These are phyloP conservation scores for Bimastos eiseni DNA, from an alignment of 2,888 invertebrate species.

Conservation along the genomic window DNA sequence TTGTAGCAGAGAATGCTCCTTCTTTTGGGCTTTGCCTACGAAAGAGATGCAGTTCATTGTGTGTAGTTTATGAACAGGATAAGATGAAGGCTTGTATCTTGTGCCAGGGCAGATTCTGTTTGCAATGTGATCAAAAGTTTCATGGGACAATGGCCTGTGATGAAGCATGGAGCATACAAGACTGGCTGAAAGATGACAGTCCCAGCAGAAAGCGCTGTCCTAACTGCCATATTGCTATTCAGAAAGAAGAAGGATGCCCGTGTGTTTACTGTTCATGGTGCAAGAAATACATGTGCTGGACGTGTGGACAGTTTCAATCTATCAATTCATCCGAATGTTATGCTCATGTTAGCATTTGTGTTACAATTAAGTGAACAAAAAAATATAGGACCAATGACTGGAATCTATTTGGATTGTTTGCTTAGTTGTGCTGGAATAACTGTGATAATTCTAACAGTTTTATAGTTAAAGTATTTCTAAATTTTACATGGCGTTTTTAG, in stretches of 20 bases:
- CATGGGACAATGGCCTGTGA: neutral
- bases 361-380: neutral
- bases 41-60: neutral
- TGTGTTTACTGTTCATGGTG: neutral
- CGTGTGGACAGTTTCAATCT: neutral
- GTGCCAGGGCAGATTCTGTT: neutral
- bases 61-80: neutral
- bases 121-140: neutral
- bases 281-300: neutral
- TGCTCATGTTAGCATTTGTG: neutral
- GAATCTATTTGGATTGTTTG: neutral
- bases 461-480: too few species aligned
- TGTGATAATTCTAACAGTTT: neutral
- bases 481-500: too few species aligned
- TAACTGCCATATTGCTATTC: neutral
- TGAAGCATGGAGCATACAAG: neutral
- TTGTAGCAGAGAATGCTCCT: neutral
- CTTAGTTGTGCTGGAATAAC: neutral
- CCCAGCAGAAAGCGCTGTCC: neutral
- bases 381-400: neutral
- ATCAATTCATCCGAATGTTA: neutral
- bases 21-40: neutral
- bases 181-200: neutral
- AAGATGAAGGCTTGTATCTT: neutral
- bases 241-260: neutral